Percentiles rank a stretch among this genome's conserved stretches.
These are phyloP conservation scores for Zaprionus ghesquierei DNA, from an alignment of 1,140 invertebrate genomes.

Conservation along the genomic window DNA sequence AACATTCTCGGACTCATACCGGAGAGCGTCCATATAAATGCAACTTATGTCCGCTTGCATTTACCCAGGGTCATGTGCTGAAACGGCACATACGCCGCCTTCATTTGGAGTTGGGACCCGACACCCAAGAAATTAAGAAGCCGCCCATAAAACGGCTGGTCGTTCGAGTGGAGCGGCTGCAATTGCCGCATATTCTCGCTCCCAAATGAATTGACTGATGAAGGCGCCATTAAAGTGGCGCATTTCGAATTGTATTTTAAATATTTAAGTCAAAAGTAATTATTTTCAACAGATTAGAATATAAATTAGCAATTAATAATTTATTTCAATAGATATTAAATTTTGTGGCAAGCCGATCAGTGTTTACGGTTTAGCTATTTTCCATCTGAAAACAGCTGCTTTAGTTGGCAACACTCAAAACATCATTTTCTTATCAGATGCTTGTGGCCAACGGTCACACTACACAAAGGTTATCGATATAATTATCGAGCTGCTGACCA, in stretches of 20 bases:
- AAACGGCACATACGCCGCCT: constrained; percentile 19
- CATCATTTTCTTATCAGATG: neutral
- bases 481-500: neutral
- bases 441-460: neutral
- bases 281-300: neutral
- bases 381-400: too few species aligned
- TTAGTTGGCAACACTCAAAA: too few species aligned
- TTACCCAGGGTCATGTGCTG: constrained; percentile 22
- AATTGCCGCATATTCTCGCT: neutral
- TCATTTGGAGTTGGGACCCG: neutral
- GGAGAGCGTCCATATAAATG: constrained; percentile 39
- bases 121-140: constrained; percentile 5
- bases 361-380: too few species aligned
- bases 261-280: neutral
- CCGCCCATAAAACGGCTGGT: constrained; percentile 13
- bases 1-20: constrained; percentile 25
- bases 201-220: constrained; percentile 15
- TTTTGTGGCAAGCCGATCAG: too few species aligned
- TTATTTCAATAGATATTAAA: neutral
- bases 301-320: neutral
- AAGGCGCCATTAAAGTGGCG: neutral
- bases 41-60: constrained; percentile 10
- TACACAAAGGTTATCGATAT: neutral
- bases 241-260: neutral
- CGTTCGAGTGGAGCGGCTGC: constrained; percentile 20